Evolutionary conservation across 1,140 invertebrate species (phyloP), one percentile per base, ranked within the genome.

Genomic region (Megalopta genalis): DNA sequence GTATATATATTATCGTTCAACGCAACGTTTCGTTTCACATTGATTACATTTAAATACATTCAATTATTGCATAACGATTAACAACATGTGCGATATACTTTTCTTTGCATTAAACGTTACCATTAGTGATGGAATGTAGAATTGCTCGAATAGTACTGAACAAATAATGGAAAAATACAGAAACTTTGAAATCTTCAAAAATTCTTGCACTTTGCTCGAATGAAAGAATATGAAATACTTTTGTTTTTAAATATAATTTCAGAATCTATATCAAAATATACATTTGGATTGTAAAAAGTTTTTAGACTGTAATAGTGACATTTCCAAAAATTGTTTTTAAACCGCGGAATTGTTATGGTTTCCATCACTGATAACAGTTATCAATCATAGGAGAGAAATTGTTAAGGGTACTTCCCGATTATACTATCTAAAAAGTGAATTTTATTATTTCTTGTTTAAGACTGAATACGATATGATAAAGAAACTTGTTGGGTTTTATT

Each of bases 41-140:
- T 81, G 23, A 63, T 81, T 85, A 85, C 84, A 85, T 74, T 83
- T 83, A 83, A 83, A 83, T 85, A 85, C 84, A 85, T 85, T 85
- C 71, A 68, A 75, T 79, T 80, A 81, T 81, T 74, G 82, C 73
- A 83, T 73, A 83, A 83, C 77, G 63, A 81, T 81, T 81, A 81
- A 81, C 67, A 81, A 81, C 74, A 77, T 37, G 65, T 81, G 67
- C 74, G 60, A 23, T 70, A 69, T 54, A 81, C 46, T 80, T 74
- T 52, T 18, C 27, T 37, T 74, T 52, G 21, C 25, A 32, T 68
- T 64, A 46, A 42, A 63, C 59, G 16, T 37, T 63, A 69, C 21
- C 42, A 14, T 64, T 72, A 78, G 49, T 62, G 63, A 66, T 80
- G 71, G 72, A 75, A 74, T 66, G 54, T 60, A 46, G 9, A 67